Percentiles rank a stretch among this genome's conserved stretches.
phyloP scores from a whole-genome alignment of 1,140 invertebrate species.

The Atta colombica region DNA sequence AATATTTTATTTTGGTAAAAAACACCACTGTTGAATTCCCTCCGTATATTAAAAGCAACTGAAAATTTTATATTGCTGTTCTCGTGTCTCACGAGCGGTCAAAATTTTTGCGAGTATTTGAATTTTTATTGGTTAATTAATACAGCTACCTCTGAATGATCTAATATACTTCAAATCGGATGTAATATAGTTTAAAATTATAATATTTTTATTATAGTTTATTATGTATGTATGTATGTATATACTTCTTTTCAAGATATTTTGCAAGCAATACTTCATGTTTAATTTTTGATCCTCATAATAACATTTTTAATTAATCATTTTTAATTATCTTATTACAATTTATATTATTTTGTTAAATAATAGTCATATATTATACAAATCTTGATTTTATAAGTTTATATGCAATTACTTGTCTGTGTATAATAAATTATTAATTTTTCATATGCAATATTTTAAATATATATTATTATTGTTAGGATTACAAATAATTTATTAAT shows the following conservation, averaged over 20 bases:
- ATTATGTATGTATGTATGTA: not conserved
- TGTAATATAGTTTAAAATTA: not conserved
- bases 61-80: slow-evolving; percentile 42
- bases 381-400: too few species aligned
- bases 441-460: too few species aligned
- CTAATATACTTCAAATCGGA: slow-evolving; percentile 13
- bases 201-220: slow-evolving; percentile 22
- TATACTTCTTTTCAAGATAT: not conserved
- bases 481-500: too few species aligned
- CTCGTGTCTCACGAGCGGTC: not conserved
- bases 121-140: slow-evolving; percentile 42
- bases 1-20: slow-evolving; percentile 45
- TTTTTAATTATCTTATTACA: slow-evolving; percentile 22
- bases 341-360: slow-evolving; percentile 5
- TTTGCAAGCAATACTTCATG: not conserved
- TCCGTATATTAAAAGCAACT: slow-evolving; percentile 51
- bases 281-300: too few species aligned
- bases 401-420: too few species aligned
- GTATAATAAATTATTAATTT: too few species aligned
- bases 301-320: not conserved
- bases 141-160: not conserved
- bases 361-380: too few species aligned
- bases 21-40: slow-evolving; percentile 42
- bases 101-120: slow-evolving; percentile 24
- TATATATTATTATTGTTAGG: too few species aligned